phyloP scores from a whole-genome alignment of 2,888 invertebrate genomes.

The Sericinus montela region DNA sequence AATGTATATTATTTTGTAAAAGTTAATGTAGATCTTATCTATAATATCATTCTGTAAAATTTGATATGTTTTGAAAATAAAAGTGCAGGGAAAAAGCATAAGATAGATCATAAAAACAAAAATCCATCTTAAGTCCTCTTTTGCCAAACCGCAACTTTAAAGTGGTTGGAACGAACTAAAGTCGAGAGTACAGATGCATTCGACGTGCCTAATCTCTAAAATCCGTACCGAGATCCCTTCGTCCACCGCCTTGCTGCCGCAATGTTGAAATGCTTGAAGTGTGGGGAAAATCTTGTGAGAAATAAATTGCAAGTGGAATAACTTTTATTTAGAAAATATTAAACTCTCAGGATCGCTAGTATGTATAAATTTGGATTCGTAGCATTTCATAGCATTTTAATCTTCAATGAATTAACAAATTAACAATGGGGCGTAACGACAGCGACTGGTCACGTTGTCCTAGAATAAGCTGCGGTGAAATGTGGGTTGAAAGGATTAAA shows the following conservation, averaged over 20 bases:
- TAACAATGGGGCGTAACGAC: too few species aligned
- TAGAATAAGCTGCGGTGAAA: too few species aligned
- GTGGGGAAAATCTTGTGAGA: neutral
- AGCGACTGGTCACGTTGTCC: too few species aligned
- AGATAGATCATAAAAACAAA: neutral
- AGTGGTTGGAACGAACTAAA: slow-evolving; percentile 33
- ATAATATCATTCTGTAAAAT: too few species aligned
- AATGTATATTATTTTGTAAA: too few species aligned
- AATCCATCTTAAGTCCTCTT: slow-evolving; percentile 31
- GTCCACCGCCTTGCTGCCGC: slow-evolving; percentile 24
- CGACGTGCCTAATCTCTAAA: slow-evolving; percentile 62
- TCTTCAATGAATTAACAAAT: too few species aligned
- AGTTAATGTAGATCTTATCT: too few species aligned
- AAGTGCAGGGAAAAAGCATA: neutral
- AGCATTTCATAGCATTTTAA: too few species aligned
- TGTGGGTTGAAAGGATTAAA: too few species aligned
- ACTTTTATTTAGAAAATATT: neutral
- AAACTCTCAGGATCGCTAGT: too few species aligned
- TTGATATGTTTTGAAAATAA: neutral
- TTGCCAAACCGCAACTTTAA: slow-evolving; percentile 23
- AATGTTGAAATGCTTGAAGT: slow-evolving; percentile 22
- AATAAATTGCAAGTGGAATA: neutral
- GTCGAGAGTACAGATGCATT: slow-evolving; percentile 49
- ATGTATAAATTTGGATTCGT: too few species aligned
- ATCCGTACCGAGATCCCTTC: slow-evolving; percentile 40